Conservation (phyloP, 1,140 invertebrate genomes). For the Polypedilum vanderplanki region DNA sequence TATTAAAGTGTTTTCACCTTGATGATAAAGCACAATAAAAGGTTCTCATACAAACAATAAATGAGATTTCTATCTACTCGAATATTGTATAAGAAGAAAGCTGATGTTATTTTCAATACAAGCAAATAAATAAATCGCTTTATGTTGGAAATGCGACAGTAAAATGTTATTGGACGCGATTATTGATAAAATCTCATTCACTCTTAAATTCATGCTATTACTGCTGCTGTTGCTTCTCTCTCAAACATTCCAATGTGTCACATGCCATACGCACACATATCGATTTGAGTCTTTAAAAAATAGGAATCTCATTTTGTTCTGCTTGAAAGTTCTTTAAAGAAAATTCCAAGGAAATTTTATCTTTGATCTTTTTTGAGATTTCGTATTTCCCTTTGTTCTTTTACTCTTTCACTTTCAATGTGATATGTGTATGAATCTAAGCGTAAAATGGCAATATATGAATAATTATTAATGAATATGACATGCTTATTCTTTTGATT, state of each 20-base stretch:
- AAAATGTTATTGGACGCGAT: slow-evolving; percentile 12
- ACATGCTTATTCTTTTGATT: too few relatives aligned
- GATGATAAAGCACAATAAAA: neutral
- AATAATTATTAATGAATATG: too few relatives aligned
- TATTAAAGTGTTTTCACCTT: too few relatives aligned
- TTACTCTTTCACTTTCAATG: too few relatives aligned
- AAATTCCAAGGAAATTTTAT: too few relatives aligned
- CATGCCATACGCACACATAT: neutral
- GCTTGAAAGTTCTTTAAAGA: too few relatives aligned
- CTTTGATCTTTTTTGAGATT: too few relatives aligned
- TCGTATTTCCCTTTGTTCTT: too few relatives aligned
- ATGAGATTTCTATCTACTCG: neutral
- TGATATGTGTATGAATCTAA: too few relatives aligned
- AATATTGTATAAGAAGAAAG: neutral
- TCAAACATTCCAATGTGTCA: neutral
- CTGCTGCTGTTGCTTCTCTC: neutral
- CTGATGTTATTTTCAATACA: slow-evolving; percentile 9
- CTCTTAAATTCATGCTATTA: neutral
- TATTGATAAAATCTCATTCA: neutral
- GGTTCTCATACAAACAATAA: neutral
- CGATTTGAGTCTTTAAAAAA: neutral
- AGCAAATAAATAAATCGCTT: neutral
- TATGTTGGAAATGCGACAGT: slow-evolving; percentile 4
- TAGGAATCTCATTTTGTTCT: too few relatives aligned
- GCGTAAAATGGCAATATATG: too few relatives aligned